phyloP scores from a whole-genome alignment of 2,797 vertebrate genomes.

The Gadopsis bispinosus region DNA sequence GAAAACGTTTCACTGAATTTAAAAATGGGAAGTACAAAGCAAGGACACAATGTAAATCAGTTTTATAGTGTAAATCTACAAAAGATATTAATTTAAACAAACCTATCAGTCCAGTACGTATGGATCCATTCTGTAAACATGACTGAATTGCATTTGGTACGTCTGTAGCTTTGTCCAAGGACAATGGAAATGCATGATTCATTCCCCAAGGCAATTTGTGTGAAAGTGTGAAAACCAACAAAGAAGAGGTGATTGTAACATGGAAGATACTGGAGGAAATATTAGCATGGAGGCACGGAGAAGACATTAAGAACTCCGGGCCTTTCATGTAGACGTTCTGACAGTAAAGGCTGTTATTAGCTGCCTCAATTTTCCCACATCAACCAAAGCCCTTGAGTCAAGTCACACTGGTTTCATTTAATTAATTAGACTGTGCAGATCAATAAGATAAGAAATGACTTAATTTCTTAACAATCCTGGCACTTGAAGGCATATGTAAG shows the following conservation, averaged over 20 bases:
- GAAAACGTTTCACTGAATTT: constrained; percentile 9
- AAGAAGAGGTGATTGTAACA: background rate
- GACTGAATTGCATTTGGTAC: background rate
- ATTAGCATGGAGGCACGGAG: background rate
- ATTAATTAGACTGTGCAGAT: background rate
- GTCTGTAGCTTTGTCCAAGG: background rate
- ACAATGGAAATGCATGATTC: background rate
- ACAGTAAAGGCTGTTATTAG: constrained; percentile 1
- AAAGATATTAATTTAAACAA: constrained; percentile 3
- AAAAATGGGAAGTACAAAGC: constrained; percentile 29
- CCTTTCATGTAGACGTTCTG: background rate
- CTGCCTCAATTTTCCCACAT: background rate
- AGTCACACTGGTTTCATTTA: background rate
- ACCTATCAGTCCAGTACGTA: background rate
- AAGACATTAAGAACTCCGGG: background rate
- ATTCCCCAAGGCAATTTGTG: background rate
- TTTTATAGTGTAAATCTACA: constrained; percentile 27
- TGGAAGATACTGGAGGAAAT: background rate
- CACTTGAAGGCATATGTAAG: constrained; percentile 42
- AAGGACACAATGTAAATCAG: background rate
- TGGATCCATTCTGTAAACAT: constrained; percentile 55
- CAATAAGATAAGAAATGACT: background rate
- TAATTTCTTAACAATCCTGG: constrained; percentile 27
- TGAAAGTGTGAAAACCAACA: background rate
- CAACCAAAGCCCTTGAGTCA: background rate